phyloP scores from a whole-genome alignment of 2,797 vertebrate species.

The Phrynocephalus forsythii region DNA sequence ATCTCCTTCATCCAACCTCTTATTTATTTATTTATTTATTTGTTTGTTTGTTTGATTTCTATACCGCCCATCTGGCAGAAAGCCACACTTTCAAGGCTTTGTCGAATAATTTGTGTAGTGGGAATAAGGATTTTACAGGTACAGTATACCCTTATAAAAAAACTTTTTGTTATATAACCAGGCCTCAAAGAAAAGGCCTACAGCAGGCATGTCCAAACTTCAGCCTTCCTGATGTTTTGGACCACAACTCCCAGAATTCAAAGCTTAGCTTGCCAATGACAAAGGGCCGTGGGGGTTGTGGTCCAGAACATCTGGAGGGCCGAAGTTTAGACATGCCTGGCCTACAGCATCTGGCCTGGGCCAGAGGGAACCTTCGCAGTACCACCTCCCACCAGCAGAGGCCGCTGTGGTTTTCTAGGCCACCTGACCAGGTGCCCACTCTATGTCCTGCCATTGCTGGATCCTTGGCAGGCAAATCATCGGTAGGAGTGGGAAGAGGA shows the following conservation, averaged over 20 bases:
- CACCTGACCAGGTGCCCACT: not conserved
- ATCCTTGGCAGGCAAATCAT: constrained; percentile 12
- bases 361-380: not conserved
- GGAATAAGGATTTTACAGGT: not conserved
- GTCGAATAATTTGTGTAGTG: not conserved
- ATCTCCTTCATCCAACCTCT: not conserved
- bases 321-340: no score
- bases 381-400: constrained; percentile 34
- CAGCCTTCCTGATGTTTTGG: no score
- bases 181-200: not conserved
- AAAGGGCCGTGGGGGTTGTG: no score
- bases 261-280: no score
- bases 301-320: no score
- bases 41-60: no score
- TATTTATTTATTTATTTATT: no score
- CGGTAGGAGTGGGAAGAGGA: not conserved
- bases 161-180: not conserved
- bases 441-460: not conserved
- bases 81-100: not conserved
- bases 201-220: no score
- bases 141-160: no score
- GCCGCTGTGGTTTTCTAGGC: not conserved
- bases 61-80: no score
- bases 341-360: not conserved
- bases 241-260: no score